phyloP scores from a whole-genome alignment of 2,888 invertebrate genomes.

The Drosophila tripunctata region DNA sequence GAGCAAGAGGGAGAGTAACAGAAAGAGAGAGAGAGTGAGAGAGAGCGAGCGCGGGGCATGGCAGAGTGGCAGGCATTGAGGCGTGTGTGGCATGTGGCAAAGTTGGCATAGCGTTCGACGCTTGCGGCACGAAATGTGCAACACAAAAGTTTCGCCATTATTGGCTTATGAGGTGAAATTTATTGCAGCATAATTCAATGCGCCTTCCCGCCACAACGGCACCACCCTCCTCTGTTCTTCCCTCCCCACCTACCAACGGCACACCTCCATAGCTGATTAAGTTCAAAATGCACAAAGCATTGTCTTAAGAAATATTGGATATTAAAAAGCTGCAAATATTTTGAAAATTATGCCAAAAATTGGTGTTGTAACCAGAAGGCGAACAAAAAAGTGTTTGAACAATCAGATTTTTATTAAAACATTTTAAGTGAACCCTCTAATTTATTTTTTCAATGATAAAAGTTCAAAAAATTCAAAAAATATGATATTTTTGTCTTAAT shows the following conservation, averaged over 20 bases:
- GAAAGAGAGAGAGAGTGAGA: background rate
- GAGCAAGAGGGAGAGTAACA: background rate
- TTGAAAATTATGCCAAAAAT: too few relatives aligned
- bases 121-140: slow-evolving; percentile 66
- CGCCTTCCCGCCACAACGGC: slow-evolving; percentile 14
- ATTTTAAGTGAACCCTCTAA: too few relatives aligned
- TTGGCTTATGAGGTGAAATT: slow-evolving; percentile 79
- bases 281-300: background rate
- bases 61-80: background rate
- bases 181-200: slow-evolving; percentile 77
- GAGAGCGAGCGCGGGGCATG: too few relatives aligned
- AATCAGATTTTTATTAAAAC: background rate
- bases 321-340: too few relatives aligned
- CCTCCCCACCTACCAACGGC: too few relatives aligned
- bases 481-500: too few relatives aligned
- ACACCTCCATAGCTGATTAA: slow-evolving; percentile 23
- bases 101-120: slow-evolving; percentile 14
- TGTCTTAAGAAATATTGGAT: background rate
- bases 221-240: background rate
- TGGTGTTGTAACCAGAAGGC: too few relatives aligned
- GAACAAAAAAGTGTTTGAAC: too few relatives aligned
- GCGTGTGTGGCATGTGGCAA: slow-evolving; percentile 1
- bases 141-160: slow-evolving; percentile 78
- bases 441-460: too few relatives aligned
- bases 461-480: too few relatives aligned